Conservation (phyloP, 2,888 invertebrate genomes). For the Dynastes grantii region DNA sequence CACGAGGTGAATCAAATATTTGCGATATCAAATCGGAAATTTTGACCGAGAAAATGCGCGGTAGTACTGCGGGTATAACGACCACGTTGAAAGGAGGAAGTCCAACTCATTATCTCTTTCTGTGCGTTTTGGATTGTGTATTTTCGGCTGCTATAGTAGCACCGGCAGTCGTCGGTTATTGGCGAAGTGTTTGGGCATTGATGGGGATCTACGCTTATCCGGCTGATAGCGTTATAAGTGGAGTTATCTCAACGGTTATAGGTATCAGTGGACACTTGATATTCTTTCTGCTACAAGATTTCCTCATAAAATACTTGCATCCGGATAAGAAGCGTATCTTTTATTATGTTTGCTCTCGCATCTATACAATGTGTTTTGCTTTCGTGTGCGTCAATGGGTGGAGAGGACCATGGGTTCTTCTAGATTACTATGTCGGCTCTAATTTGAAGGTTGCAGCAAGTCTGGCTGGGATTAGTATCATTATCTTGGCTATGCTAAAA, state of each 20-base stretch:
- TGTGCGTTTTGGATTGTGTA: conserved; percentile 81
- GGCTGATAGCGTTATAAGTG: conserved; percentile 75
- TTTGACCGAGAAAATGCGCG: conserved; percentile 73
- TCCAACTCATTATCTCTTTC: conserved; percentile 71
- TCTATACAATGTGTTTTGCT: conserved; percentile 84
- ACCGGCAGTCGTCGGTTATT: conserved; percentile 88
- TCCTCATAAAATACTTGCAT: conserved; percentile 74
- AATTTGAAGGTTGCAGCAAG: conserved; percentile 76
- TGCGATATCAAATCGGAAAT: background rate
- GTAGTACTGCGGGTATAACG: conserved; percentile 79
- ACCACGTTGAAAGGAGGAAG: conserved; percentile 76
- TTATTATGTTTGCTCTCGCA: conserved; percentile 80
- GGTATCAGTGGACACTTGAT: conserved; percentile 81
- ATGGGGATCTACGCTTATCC: conserved; percentile 83
- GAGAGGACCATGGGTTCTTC: conserved; percentile 87
- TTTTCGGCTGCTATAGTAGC: conserved; percentile 83
- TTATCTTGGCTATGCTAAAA: conserved; percentile 80
- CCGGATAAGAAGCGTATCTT: conserved; percentile 80
- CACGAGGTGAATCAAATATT: background rate
- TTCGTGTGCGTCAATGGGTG: conserved; percentile 90
- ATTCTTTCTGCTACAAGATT: conserved; percentile 80
- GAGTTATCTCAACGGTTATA: conserved; percentile 79
- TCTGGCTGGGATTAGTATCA: conserved; percentile 78
- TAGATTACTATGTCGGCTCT: conserved; percentile 82
- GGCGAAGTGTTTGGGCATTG: conserved; percentile 90